Conservation (phyloP, 2,113 vertebrate species). For the Hemicordylus capensis region DNA sequence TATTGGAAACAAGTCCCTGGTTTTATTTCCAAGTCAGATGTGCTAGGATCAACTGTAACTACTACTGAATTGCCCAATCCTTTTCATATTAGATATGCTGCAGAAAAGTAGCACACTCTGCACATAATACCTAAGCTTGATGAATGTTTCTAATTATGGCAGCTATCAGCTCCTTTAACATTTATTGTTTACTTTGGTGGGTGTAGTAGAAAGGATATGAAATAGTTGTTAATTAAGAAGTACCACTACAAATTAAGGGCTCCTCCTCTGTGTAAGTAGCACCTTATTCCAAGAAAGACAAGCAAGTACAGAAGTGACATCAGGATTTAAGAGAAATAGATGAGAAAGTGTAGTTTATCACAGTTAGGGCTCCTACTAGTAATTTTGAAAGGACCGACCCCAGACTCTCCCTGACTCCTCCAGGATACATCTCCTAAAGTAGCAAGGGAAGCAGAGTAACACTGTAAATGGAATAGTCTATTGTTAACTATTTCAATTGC, state of each 20-base stretch:
- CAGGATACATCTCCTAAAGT: too few relatives aligned
- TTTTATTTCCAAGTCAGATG: neutral
- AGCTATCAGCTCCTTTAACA: neutral
- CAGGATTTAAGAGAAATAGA: neutral
- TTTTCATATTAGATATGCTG: neutral
- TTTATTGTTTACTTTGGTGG: neutral
- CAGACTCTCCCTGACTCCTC: neutral
- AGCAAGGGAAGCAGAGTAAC: neutral
- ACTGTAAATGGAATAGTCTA: neutral
- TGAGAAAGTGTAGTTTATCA: neutral
- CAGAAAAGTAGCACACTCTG: neutral
- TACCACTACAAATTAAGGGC: neutral
- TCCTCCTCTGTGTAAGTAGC: neutral
- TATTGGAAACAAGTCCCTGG: too few relatives aligned
- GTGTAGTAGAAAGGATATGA: neutral
- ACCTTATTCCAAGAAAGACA: neutral
- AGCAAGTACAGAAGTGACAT: neutral
- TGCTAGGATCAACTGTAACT: neutral
- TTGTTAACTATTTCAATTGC: neutral
- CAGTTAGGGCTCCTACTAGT: neutral
- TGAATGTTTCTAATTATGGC: neutral
- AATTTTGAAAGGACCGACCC: neutral
- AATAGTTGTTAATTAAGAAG: neutral
- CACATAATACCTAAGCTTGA: neutral
- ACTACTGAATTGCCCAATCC: neutral